Conservation (phyloP, 2,113 vertebrate species). For the Sarotherodon lohbergeri region DNA sequence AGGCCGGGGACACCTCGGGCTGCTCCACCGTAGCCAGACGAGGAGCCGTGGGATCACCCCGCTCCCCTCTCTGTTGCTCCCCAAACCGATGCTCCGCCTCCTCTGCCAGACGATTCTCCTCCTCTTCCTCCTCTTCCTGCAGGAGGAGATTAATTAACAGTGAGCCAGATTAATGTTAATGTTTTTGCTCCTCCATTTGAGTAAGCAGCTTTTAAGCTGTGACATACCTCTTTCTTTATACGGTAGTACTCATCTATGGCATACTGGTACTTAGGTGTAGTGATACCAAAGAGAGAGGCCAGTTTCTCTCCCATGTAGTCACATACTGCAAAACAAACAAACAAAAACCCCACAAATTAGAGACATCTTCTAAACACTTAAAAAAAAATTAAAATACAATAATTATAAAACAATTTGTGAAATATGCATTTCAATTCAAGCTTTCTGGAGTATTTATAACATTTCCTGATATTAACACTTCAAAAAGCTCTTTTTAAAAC, state of each 20-base stretch:
- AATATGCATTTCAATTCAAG: neutral
- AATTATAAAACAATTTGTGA: neutral
- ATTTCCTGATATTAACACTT: neutral
- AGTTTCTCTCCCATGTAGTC: conserved; percentile 96
- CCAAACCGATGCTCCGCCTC: conserved; percentile 82
- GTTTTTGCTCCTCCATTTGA: neutral
- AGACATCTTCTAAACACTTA: neutral
- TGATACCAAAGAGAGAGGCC: conserved; percentile 91
- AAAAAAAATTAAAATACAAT: neutral
- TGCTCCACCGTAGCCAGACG: conserved; percentile 66
- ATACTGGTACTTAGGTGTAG: conserved; percentile 96
- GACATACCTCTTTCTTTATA: conserved; percentile 90
- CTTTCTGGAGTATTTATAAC: neutral
- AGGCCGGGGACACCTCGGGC: conserved; percentile 75
- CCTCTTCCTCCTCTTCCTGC: conserved; percentile 93
- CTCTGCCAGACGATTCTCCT: conserved; percentile 88
- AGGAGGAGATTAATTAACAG: neutral
- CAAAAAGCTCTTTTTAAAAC: neutral
- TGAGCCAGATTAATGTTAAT: neutral
- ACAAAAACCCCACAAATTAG: neutral
- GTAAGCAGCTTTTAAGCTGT: neutral
- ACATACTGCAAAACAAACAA: conserved; percentile 76
- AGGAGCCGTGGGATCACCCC: conserved; percentile 55
- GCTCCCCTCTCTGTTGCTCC: conserved; percentile 70
- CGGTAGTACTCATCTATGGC: conserved; percentile 98